Evolutionary conservation across 2,113 vertebrate genomes (phyloP).

Genomic region (Lynx canadensis): DNA sequence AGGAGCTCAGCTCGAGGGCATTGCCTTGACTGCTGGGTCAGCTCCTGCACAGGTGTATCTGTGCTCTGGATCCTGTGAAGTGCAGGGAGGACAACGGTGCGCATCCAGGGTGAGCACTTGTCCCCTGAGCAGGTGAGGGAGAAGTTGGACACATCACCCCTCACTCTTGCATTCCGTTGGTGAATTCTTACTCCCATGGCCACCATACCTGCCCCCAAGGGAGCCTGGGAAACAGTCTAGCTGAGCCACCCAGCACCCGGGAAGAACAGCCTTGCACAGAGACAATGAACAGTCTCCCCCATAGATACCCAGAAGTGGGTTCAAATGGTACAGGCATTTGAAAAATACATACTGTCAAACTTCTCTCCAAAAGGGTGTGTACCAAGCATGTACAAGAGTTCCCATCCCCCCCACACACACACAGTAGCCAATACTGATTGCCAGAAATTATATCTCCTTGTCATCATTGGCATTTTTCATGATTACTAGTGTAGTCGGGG

Average conservation of each 20-base stretch:
- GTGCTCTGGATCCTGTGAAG: background rate
- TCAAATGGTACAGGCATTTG: background rate
- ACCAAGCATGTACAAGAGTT: background rate
- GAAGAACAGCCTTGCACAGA: background rate
- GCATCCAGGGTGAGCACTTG: background rate
- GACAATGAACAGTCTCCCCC: background rate
- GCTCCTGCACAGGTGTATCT: background rate
- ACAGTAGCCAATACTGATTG: background rate
- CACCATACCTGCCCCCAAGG: background rate
- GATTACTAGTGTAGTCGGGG: background rate
- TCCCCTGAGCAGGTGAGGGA: background rate
- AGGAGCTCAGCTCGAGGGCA: background rate
- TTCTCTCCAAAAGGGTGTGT: background rate
- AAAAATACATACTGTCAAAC: background rate
- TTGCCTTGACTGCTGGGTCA: background rate
- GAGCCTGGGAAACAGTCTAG: background rate
- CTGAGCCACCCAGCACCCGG: background rate
- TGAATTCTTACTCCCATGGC: background rate
- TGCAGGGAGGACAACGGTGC: background rate
- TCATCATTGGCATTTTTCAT: background rate
- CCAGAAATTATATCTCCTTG: background rate
- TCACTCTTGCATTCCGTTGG: background rate
- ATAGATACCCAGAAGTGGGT: background rate
- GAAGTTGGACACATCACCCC: background rate
- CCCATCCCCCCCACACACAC: too few species aligned